phyloP scores from a whole-genome alignment of 2,888 invertebrate species.

The Mesorhabditis sp. region DNA sequence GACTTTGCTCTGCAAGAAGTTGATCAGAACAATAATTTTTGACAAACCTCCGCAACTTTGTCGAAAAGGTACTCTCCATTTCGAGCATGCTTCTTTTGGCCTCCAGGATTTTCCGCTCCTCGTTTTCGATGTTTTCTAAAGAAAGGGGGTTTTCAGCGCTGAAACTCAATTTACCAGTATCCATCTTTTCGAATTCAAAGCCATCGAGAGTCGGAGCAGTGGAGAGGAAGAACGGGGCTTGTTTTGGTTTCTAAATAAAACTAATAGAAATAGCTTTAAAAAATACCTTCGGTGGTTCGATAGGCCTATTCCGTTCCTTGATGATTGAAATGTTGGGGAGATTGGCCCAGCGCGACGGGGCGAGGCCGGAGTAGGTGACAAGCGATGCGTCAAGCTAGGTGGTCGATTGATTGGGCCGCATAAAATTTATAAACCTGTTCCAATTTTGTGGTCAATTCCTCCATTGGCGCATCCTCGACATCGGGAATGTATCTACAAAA shows the following conservation, averaged over 20 bases:
- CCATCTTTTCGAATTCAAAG: slow-evolving; percentile 68
- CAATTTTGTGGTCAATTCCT: not conserved
- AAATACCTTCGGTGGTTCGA: slow-evolving; percentile 70
- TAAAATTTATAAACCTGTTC: slow-evolving; percentile 7
- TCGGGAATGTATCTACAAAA: not conserved
- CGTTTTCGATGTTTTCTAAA: slow-evolving; percentile 11
- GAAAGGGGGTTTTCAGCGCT: not conserved
- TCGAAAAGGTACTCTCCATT: slow-evolving; percentile 35
- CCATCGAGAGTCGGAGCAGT: slow-evolving; percentile 79
- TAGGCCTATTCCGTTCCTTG: slow-evolving; percentile 82
- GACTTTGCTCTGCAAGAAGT: not conserved
- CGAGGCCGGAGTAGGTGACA: slow-evolving; percentile 77
- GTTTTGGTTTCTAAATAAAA: not conserved
- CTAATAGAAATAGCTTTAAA: not conserved
- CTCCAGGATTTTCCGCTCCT: slow-evolving; percentile 22
- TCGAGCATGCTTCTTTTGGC: slow-evolving; percentile 43
- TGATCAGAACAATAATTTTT: not conserved
- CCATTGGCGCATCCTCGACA: slow-evolving; percentile 10
- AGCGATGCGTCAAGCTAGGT: slow-evolving; percentile 33
- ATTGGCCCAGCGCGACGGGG: slow-evolving; percentile 81
- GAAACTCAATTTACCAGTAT: slow-evolving; percentile 10
- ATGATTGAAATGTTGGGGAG: slow-evolving; percentile 80
- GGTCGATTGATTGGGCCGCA: not conserved
- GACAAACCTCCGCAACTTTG: slow-evolving; percentile 18
- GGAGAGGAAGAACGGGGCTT: slow-evolving; percentile 90